These are phyloP conservation scores for Actinemys pallida DNA, from an alignment of 2,113 vertebrate species.

Conservation along the genomic window DNA sequence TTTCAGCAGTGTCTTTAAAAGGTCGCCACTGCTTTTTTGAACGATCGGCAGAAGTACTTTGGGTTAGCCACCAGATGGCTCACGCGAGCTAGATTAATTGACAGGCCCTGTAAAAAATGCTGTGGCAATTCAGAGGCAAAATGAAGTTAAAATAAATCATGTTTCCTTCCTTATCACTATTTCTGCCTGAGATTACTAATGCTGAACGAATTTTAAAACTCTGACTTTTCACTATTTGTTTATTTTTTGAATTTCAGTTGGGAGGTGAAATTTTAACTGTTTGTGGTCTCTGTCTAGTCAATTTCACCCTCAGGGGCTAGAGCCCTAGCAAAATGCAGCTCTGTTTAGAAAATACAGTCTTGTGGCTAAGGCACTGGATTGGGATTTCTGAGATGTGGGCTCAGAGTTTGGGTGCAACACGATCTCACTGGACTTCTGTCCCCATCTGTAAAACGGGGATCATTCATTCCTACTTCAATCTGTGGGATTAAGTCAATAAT, in stretches of 20 bases:
- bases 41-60: not conserved
- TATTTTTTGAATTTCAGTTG: not conserved
- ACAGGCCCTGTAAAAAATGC: fast-evolving
- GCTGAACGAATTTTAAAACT: not conserved
- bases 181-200: not conserved
- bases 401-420: fast-evolving
- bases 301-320: fast-evolving
- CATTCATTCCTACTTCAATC: fast-evolving
- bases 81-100: not conserved
- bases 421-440: fast-evolving
- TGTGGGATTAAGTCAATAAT: not conserved
- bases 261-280: not conserved
- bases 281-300: fast-evolving
- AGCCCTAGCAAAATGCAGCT: not conserved
- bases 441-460: fast-evolving
- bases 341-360: not conserved
- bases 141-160: not conserved
- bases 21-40: not conserved
- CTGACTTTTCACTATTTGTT: not conserved
- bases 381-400: not conserved
- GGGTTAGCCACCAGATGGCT: conserved; percentile 49
- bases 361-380: not conserved
- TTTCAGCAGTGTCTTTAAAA: not conserved
- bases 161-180: not conserved
- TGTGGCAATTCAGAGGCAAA: fast-evolving